Evolutionary conservation across 2,113 vertebrate genomes (phyloP).

Genomic region (Chloroceryle aenea): DNA sequence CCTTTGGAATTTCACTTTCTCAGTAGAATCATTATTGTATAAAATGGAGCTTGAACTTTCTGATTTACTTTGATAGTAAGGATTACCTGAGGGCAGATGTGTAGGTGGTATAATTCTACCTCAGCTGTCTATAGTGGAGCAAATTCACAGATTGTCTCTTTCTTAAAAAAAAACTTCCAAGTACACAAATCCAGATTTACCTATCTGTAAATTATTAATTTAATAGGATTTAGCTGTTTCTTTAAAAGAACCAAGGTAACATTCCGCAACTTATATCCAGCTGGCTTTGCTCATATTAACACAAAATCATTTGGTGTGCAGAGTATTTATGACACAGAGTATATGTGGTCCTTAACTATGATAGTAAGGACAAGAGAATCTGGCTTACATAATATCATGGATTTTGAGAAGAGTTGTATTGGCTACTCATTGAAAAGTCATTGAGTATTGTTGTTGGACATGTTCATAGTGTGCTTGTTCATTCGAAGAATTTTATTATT

Average conservation of each 20-base stretch:
- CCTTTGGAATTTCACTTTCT: background rate
- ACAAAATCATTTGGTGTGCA: background rate
- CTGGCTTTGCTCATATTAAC: background rate
- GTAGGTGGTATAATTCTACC: background rate
- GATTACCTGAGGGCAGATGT: background rate
- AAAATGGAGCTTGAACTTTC: background rate
- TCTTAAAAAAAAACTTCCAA: background rate
- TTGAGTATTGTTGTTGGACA: background rate
- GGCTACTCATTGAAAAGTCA: background rate
- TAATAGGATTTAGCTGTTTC: background rate
- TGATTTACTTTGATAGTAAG: background rate
- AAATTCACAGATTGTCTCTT: background rate
- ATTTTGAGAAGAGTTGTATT: background rate
- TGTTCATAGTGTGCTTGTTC: background rate
- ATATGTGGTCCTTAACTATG: background rate
- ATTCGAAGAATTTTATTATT: background rate
- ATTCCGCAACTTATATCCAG: background rate
- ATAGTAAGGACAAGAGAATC: background rate
- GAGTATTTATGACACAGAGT: background rate
- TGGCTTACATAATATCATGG: background rate
- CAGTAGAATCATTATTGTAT: background rate
- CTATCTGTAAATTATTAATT: background rate
- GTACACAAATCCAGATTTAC: background rate
- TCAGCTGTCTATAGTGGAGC: background rate
- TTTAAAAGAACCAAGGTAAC: background rate